A percentile compares a stretch with the other conserved stretches of the same genome.
phyloP scores from a whole-genome alignment of 2,797 vertebrate genomes.

The Gambelia wislizenii region DNA sequence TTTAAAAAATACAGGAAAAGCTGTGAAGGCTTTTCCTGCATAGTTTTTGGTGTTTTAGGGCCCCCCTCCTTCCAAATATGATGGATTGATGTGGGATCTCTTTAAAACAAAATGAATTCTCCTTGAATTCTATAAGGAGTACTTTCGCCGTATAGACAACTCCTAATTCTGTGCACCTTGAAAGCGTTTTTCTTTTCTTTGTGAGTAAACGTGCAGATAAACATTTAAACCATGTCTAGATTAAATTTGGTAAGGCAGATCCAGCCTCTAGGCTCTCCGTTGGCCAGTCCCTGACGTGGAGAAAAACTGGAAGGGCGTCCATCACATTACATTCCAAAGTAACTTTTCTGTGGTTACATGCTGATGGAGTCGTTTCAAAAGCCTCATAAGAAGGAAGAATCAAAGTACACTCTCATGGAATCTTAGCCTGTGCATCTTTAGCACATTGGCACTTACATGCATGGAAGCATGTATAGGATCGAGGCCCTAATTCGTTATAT shows the following conservation, averaged over 20 bases:
- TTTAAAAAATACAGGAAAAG: too few species aligned
- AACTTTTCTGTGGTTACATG: background rate
- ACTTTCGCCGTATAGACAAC: too few species aligned
- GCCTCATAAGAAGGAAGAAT: background rate
- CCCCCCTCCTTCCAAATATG: too few species aligned
- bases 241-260: background rate
- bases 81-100: too few species aligned
- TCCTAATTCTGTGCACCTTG: background rate
- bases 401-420: too few species aligned
- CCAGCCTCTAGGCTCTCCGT: background rate
- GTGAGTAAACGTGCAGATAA: too few species aligned
- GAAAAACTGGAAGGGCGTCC: background rate
- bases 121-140: too few species aligned
- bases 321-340: background rate
- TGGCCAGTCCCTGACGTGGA: background rate
- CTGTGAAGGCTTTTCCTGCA: too few species aligned
- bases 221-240: background rate
- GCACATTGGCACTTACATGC: background rate
- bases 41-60: too few species aligned
- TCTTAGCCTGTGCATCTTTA: too few species aligned
- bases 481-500: slow-evolving; percentile 63
- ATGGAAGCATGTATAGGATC: background rate
- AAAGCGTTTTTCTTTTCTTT: background rate
- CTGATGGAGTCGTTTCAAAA: background rate
- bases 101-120: too few species aligned